phyloP scores from a whole-genome alignment of 2,113 vertebrate genomes.

The Danio rerio region DNA sequence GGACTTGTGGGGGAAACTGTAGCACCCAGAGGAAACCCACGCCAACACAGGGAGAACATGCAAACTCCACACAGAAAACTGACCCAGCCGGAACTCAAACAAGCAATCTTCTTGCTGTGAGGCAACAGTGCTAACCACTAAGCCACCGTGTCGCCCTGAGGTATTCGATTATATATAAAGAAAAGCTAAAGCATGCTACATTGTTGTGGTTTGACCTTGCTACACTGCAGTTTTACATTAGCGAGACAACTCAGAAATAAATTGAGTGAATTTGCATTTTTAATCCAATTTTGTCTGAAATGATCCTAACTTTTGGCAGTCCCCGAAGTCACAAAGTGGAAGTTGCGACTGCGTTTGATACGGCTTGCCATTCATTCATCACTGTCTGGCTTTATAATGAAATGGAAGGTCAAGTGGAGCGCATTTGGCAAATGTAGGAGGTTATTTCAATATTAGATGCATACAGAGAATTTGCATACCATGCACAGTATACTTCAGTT shows the following conservation, averaged over 20 bases:
- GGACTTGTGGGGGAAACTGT: no score
- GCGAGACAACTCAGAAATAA: neutral
- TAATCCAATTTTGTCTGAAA: slow-evolving; percentile 5
- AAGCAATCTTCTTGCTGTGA: no score
- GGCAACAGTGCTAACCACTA: no score
- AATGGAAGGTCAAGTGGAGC: slow-evolving; percentile 21
- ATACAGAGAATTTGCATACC: slow-evolving; percentile 12
- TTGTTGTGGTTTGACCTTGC: neutral
- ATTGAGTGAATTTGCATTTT: neutral
- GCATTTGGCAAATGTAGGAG: slow-evolving; percentile 20
- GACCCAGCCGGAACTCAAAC: no score
- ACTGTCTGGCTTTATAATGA: slow-evolving; percentile 8
- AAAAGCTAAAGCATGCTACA: neutral
- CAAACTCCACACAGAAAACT: no score
- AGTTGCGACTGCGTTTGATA: slow-evolving; percentile 5
- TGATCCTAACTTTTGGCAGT: neutral
- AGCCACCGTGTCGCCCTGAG: neutral
- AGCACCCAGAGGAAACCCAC: no score
- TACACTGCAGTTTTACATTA: neutral
- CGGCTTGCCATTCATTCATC: neutral
- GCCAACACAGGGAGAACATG: no score
- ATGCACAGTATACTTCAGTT: neutral
- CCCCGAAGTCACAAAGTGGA: neutral
- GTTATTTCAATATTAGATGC: neutral
- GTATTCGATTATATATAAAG: neutral